phyloP scores from a whole-genome alignment of 2,113 vertebrate genomes.

The Plestiodon gilberti region DNA sequence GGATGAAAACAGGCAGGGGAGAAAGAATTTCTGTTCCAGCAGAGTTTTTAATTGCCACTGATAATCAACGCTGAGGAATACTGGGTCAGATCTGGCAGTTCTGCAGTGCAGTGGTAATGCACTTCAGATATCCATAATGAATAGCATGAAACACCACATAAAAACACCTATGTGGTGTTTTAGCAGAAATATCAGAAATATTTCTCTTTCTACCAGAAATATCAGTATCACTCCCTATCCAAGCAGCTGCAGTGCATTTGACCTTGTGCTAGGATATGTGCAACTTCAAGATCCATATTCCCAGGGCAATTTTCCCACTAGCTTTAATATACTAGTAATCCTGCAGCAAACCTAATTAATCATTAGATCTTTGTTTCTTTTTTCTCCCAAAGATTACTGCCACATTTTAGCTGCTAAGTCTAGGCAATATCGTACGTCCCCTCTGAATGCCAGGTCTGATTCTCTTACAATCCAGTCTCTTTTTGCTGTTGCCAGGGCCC shows the following conservation, averaged over 20 bases:
- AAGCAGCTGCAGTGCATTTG: background rate
- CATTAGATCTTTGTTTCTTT: background rate
- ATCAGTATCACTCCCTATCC: background rate
- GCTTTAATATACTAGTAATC: slow-evolving; percentile 30
- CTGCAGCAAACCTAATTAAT: slow-evolving; percentile 32
- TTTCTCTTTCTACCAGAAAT: background rate
- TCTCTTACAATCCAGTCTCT: background rate
- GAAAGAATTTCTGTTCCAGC: background rate
- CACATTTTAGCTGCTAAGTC: background rate
- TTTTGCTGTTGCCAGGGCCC: background rate
- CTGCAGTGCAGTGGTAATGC: background rate
- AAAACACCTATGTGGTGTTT: background rate
- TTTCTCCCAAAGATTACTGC: slow-evolving; percentile 5
- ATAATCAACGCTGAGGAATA: background rate
- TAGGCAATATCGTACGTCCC: background rate
- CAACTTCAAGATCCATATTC: slow-evolving; percentile 1
- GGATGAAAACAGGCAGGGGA: background rate
- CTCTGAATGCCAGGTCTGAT: background rate
- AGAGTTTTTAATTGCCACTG: background rate
- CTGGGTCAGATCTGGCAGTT: background rate
- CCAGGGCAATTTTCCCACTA: slow-evolving; percentile 4
- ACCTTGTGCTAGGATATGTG: background rate
- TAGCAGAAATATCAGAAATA: background rate
- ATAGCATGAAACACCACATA: background rate
- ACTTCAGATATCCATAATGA: background rate